Evolutionary conservation across 2,797 vertebrate species (phyloP), one percentile per base, ranked within the genome.

Genomic region (Carapus acus): DNA sequence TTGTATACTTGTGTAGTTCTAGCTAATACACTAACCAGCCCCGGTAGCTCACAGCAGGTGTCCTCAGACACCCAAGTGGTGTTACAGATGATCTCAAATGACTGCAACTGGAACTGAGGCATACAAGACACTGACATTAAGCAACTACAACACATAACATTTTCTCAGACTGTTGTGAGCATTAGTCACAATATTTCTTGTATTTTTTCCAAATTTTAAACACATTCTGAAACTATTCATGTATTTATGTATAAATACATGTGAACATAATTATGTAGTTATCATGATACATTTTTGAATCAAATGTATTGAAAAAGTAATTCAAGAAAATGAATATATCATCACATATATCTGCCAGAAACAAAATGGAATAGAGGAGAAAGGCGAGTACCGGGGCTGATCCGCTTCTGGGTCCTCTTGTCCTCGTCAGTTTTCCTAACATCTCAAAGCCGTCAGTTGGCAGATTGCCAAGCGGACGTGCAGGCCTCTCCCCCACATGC

Each of bases 1-100:
- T n/a, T n/a, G n/a, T n/a, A n/a, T n/a, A n/a, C n/a, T n/a, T n/a
- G n/a, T n/a, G n/a, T n/a, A n/a, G n/a, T n/a, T n/a, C n/a, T n/a
- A 27, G 4, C 24, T 15, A 1, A 17, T 42, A 74, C 90, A n/a
- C n/a, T 84, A 72, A 96, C 93, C 88, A 79, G 61, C 0, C 87
- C 89, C 8, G 93, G 93, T 57, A 97, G 87, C 62, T 98, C 91
- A 8, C 94, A 97, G 81, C 94, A 96, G 51, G 67, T 80, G 62
- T 97, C 93, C 29, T 89, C 84, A 8, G 80, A 85, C 0, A 90
- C 85, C 89, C 90, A 94, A 0, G 82, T 77, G 9, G 83, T 93
- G 77, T 90, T 90, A 76, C 94, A 97, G 39, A 89, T 11, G 0
- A 96, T 85, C 81, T 89, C 89, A 83, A 98, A 88, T 15, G 86